Percentiles rank a stretch among this genome's conserved stretches.
Evolutionary conservation across 30 jellyfish, hydroid and myxozoan species (phyloP).

Genomic region (Pelagia noctiluca): DNA sequence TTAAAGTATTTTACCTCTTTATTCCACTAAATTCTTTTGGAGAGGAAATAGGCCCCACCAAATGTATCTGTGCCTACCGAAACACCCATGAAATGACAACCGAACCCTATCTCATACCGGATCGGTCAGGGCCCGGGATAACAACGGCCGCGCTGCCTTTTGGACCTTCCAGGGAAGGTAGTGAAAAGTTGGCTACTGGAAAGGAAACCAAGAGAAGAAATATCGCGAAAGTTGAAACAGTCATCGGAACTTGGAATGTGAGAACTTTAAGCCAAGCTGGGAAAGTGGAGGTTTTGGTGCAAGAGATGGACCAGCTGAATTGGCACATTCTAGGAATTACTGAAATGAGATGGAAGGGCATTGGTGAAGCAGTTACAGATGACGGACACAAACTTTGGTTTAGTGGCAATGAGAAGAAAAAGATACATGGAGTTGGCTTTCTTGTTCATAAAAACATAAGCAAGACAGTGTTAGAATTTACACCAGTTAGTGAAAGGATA

Average conservation of each 20-base stretch:
- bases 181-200: constrained; percentile 22
- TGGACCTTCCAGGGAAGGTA: constrained; percentile 21
- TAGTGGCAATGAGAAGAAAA: constrained; percentile 28
- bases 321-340: constrained; percentile 45
- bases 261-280: constrained; percentile 22
- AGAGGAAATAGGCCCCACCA: no score
- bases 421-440: constrained; percentile 29
- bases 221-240: not conserved
- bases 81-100: constrained; percentile 19
- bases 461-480: constrained; percentile 19
- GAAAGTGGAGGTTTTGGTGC: constrained; percentile 8
- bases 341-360: constrained; percentile 57
- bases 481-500: constrained; percentile 23
- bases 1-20: no score
- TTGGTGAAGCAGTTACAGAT: constrained; percentile 15
- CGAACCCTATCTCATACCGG: not conserved
- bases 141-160: constrained; percentile 25
- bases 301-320: constrained; percentile 13
- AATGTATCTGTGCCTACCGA: constrained; percentile 27
- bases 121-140: constrained; percentile 25
- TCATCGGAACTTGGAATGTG: constrained; percentile 35
- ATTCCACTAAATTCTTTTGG: no score
- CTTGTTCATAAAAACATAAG: constrained; percentile 9
- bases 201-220: constrained; percentile 9
- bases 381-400: constrained; percentile 55